Base-by-base conservation (phyloP, 1,140 invertebrate genomes). In the Conopomorpha cramerella region DNA sequence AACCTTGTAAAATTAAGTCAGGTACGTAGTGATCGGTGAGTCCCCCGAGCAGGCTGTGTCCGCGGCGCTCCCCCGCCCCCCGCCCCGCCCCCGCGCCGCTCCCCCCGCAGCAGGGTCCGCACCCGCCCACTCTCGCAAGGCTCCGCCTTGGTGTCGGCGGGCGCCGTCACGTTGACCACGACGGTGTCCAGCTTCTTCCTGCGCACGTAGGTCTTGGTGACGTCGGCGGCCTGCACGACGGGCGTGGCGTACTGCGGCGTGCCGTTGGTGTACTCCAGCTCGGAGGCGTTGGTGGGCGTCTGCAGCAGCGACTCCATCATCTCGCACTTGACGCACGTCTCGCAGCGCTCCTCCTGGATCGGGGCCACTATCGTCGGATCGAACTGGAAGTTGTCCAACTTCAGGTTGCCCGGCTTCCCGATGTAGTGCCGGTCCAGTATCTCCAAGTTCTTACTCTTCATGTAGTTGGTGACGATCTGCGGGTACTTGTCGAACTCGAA, bases 11-110 rank as follows among this genome's bases (percentile, higher is more conserved):
- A 51, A 71, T 51, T 61, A 74, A 86, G 71, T 91, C 86, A 45
- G 89, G 84, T 46, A 89, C 81, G 63, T 91, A 92, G 56, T 86
- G 84, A 60, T 88, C 83, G 31, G 81, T 82, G 35, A 85, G 73
- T 34, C 82, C 84, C 2, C 85, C 83, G 26, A 90, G 63, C 19
- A 90, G 55, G 14, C 86, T 64, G 43, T 55, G 71, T 0, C 67
- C 65, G 2, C 58, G 46, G 7, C 43, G 32, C 31, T 34, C 23
- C 14, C 40, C 15, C 2, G 36, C 28, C 19, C 33, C 17, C 3
- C 30, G 18, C 84, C 2, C 85, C 83, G 26, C 90, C 63, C 19
- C 90, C 54, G 14, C 86, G 62, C 41, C 55, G 71, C 0, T 65
- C 65, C 1, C 58, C 46, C 6, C 43, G 32, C 31, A 34, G 17